phyloP scores from a whole-genome alignment of 2,797 vertebrate species.

The Iguana delicatissima region DNA sequence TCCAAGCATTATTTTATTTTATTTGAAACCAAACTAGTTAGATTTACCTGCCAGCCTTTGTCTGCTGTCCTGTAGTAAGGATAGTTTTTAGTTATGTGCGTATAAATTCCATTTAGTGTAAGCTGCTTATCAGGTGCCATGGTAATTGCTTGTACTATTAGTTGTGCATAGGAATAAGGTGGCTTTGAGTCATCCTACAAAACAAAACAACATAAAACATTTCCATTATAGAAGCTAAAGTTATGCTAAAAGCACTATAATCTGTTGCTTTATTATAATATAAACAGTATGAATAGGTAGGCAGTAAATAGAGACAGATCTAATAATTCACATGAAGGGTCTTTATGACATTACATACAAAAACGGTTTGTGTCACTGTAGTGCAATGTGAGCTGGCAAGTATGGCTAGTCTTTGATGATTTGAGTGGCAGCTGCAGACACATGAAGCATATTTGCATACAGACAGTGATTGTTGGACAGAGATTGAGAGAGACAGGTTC shows the following conservation, averaged over 20 bases:
- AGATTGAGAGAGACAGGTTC: too few species aligned
- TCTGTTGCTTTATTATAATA: neutral
- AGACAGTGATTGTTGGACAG: too few species aligned
- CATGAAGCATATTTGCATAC: too few species aligned
- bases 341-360: too few species aligned
- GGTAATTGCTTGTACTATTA: slow-evolving; percentile 98
- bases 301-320: neutral
- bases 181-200: slow-evolving; percentile 95
- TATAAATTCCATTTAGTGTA: slow-evolving; percentile 97
- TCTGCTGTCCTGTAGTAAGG: slow-evolving; percentile 98
- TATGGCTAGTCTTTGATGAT: too few species aligned
- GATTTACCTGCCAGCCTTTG: slow-evolving; percentile 98
- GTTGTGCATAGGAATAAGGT: slow-evolving; percentile 96
- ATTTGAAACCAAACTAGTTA: neutral
- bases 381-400: too few species aligned
- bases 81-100: slow-evolving; percentile 98
- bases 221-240: slow-evolving; percentile 18
- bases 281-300: neutral
- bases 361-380: too few species aligned
- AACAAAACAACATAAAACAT: slow-evolving; percentile 20
- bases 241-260: neutral
- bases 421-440: too few species aligned
- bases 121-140: slow-evolving; percentile 97
- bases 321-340: neutral
- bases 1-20: neutral